phyloP scores from a whole-genome alignment of 2,797 vertebrate species.

The Rousettus madagascariensis region DNA sequence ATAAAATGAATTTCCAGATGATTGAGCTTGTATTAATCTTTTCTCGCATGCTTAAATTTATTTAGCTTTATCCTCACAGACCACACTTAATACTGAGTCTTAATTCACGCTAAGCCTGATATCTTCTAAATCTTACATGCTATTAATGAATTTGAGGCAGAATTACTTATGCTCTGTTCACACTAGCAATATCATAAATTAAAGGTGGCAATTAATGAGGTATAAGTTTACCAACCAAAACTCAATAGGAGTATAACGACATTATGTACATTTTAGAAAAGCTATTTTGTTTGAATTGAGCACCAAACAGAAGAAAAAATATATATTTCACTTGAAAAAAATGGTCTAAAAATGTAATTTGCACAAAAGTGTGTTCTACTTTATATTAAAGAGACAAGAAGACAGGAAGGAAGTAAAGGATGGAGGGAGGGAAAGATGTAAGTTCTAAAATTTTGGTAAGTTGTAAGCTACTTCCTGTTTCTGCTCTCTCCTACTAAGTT shows the following conservation, averaged over 20 bases:
- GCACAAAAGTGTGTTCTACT: neutral
- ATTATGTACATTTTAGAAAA: neutral
- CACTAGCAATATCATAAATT: neutral
- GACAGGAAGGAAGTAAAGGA: neutral
- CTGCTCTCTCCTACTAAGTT: neutral
- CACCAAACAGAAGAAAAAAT: neutral
- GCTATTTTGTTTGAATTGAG: neutral
- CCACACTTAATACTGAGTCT: conserved; percentile 48
- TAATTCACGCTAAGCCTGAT: conserved; percentile 54
- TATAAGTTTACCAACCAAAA: neutral
- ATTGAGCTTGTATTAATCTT: conserved; percentile 46
- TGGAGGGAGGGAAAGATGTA: neutral
- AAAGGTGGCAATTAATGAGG: neutral
- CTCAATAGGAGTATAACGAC: neutral
- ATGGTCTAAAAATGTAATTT: neutral
- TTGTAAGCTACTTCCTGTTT: neutral
- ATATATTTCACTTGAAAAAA: neutral
- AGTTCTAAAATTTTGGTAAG: neutral
- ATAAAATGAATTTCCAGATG: conserved; percentile 56
- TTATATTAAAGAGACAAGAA: neutral
- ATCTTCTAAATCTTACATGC: conserved; percentile 53
- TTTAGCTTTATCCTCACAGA: neutral
- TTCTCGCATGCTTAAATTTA: conserved; percentile 24
- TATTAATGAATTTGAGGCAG: conserved; percentile 61
- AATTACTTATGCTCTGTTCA: neutral